Percentiles rank a stretch among this genome's conserved stretches.
Evolutionary conservation across 2,113 vertebrate genomes (phyloP).

Genomic region (Hippocampus guttulatus): DNA sequence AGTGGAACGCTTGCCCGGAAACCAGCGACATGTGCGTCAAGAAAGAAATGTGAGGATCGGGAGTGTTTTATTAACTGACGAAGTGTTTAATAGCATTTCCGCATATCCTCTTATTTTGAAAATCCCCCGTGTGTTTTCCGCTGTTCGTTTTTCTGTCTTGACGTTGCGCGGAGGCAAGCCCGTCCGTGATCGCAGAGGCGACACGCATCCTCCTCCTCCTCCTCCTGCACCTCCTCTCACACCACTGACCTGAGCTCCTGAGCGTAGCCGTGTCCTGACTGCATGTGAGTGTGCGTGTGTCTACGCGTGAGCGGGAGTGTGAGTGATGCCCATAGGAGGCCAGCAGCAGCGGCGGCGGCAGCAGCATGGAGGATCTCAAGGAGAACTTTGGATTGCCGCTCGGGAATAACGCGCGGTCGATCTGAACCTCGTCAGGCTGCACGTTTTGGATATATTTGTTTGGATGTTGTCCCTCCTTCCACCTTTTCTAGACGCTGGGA

Average conservation of each 20-base stretch:
- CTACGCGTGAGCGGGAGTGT: conserved; percentile 62
- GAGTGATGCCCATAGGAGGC: conserved; percentile 57
- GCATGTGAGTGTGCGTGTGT: conserved; percentile 61
- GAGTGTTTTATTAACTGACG: not conserved
- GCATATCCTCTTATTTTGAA: conserved; percentile 33
- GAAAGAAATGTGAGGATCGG: not conserved
- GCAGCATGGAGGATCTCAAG: conserved; percentile 73
- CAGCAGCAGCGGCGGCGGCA: conserved; percentile 28
- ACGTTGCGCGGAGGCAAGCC: conserved; percentile 55
- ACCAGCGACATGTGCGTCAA: conserved; percentile 12
- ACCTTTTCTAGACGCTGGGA: conserved; percentile 48
- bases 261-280: conserved; percentile 53
- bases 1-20: not conserved
- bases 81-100: not conserved
- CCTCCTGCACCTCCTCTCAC: conserved; percentile 24
- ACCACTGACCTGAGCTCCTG: conserved; percentile 65
- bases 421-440: conserved; percentile 52
- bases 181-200: conserved; percentile 69
- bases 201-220: conserved; percentile 54
- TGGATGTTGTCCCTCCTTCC: conserved; percentile 63
- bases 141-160: conserved; percentile 12
- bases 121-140: conserved; percentile 10
- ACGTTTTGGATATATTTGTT: conserved; percentile 60
- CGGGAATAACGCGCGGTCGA: conserved; percentile 65
- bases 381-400: conserved; percentile 76